A percentile compares a stretch with the other conserved stretches of the same genome.
phyloP scores from a whole-genome alignment of 2,888 invertebrate genomes.

The Caenorhabditis wallacei region DNA sequence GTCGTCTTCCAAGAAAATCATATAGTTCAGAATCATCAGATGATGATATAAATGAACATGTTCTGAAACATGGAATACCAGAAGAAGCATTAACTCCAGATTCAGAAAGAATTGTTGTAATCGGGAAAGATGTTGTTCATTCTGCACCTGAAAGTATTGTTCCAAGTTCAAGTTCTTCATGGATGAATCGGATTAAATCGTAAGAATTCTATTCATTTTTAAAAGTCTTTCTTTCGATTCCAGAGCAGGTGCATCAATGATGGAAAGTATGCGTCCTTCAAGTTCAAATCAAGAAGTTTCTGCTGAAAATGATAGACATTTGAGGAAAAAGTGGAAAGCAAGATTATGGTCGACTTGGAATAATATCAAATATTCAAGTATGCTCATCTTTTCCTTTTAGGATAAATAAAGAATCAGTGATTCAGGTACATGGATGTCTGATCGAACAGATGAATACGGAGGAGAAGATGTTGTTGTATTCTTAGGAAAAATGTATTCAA shows the following conservation, averaged over 20 bases:
- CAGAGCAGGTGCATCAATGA: conserved; percentile 54
- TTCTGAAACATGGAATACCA: conserved; percentile 49
- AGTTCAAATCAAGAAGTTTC: conserved; percentile 22
- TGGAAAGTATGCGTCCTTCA: conserved; percentile 50
- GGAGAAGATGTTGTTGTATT: conserved; percentile 60
- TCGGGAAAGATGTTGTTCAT: conserved; percentile 13
- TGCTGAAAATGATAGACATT: conserved; percentile 18
- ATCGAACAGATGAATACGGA: conserved; percentile 68
- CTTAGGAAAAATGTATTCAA: conserved; percentile 61
- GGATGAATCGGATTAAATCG: conserved; percentile 50
- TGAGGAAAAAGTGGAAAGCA: conserved; percentile 64
- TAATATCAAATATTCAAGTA: conserved; percentile 72
- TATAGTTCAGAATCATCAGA: conserved; percentile 56
- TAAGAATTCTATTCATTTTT: not conserved
- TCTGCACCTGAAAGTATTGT: conserved; percentile 15
- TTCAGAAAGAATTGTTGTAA: conserved; percentile 39
- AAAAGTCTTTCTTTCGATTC: not conserved
- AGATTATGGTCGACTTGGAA: conserved; percentile 72
- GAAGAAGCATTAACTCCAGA: conserved; percentile 49
- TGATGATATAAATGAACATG: conserved; percentile 49
- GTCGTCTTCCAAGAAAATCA: not conserved
- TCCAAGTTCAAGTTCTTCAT: conserved; percentile 36
- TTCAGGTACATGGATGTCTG: conserved; percentile 70
- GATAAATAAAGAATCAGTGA: not conserved
- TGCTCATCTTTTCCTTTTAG: not conserved